Evolutionary conservation across 1,140 invertebrate species (phyloP).

Genomic region (Ceratosolen solmsi): DNA sequence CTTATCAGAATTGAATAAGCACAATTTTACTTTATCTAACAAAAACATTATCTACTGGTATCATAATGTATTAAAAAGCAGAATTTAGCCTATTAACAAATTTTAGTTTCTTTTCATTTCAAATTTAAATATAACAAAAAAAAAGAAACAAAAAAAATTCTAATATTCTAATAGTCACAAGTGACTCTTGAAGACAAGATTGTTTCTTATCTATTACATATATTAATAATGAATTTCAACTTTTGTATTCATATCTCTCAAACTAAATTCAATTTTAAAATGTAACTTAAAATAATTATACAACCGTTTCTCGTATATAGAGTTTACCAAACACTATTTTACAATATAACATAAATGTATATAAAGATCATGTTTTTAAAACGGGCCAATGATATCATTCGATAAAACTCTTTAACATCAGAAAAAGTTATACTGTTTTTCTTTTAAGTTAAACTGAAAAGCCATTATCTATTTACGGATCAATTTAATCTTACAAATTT

Average conservation of each 20-base stretch:
- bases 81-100: neutral
- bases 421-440: no score
- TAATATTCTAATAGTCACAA: neutral
- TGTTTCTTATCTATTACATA: constrained; percentile 4
- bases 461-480: no score
- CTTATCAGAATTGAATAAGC: neutral
- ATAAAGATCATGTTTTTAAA: no score
- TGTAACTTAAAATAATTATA: constrained; percentile 40
- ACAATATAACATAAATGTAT: no score
- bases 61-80: neutral
- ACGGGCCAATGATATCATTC: no score
- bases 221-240: constrained; percentile 30
- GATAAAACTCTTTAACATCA: no score
- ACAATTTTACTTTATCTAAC: neutral
- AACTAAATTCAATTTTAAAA: constrained; percentile 21
- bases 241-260: neutral
- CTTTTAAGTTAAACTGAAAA: no score
- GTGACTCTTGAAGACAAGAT: neutral
- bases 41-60: neutral
- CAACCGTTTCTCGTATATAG: constrained; percentile 6
- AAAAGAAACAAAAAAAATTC: no score
- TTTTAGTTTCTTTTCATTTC: neutral
- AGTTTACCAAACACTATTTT: neutral
- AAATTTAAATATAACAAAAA: constrained; percentile 1
- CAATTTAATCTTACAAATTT: no score